Conservation (phyloP, 1,140 invertebrate species). For the Macrobrachium rosenbergii region DNA sequence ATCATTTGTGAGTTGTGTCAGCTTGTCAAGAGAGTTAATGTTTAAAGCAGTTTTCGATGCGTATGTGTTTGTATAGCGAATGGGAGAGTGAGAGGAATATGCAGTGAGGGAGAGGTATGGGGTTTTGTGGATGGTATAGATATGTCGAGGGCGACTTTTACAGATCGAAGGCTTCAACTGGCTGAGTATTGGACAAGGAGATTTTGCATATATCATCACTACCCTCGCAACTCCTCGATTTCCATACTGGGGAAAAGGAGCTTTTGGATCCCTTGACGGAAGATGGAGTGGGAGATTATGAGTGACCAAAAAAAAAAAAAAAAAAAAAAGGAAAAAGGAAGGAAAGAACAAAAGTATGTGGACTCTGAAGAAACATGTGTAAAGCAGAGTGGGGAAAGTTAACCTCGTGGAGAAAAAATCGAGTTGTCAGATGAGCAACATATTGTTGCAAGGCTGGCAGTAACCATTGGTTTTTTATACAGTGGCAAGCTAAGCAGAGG, state of each 20-base stretch:
- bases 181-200: slow-evolving; percentile 60
- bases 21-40: too few relatives aligned
- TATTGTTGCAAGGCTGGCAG: too few relatives aligned
- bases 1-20: too few relatives aligned
- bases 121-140: background rate
- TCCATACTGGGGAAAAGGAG: slow-evolving; percentile 39
- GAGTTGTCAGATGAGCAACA: too few relatives aligned
- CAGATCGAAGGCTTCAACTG: slow-evolving; percentile 49
- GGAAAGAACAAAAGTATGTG: slow-evolving; percentile 1
- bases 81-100: too few relatives aligned
- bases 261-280: background rate
- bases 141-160: slow-evolving; percentile 49
- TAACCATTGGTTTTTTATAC: too few relatives aligned
- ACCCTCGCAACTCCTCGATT: slow-evolving; percentile 33
- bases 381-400: background rate
- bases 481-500: too few relatives aligned
- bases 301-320: background rate
- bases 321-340: too few relatives aligned
- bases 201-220: slow-evolving; percentile 63
- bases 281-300: background rate
- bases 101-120: too few relatives aligned
- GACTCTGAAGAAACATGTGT: background rate
- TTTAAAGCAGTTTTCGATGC: too few relatives aligned
- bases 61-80: too few relatives aligned
- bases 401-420: background rate